phyloP scores from a whole-genome alignment of 1,140 invertebrate species.

The Zophobas morio region DNA sequence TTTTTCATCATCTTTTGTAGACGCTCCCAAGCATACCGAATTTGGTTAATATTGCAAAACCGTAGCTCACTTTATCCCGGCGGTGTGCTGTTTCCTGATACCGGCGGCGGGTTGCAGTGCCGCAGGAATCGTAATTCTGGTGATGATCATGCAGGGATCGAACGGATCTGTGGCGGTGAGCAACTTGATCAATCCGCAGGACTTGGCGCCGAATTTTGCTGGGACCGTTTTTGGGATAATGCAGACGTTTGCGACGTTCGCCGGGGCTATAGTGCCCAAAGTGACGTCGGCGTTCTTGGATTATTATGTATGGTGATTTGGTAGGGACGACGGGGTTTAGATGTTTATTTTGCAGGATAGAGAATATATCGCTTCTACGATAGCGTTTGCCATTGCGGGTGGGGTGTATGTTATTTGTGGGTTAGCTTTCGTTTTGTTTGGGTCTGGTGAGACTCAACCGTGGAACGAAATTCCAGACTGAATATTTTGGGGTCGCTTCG shows the following conservation, averaged over 20 bases:
- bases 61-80: constrained; percentile 1
- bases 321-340: too few relatives aligned
- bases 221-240: constrained; percentile 82
- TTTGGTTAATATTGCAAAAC: not conserved
- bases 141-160: constrained; percentile 83
- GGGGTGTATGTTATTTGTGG: too few relatives aligned
- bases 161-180: constrained; percentile 90
- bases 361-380: too few relatives aligned
- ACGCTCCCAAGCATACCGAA: not conserved
- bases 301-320: not conserved
- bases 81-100: not conserved
- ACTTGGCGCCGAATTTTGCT: constrained; percentile 86
- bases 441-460: too few relatives aligned
- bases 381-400: too few relatives aligned
- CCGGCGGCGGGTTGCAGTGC: not conserved
- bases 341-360: too few relatives aligned
- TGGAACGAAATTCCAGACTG: too few relatives aligned
- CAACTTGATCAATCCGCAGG: constrained; percentile 87
- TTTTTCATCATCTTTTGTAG: constrained; percentile 13
- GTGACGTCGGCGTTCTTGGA: not conserved
- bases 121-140: constrained; percentile 66
- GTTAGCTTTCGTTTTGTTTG: too few relatives aligned
- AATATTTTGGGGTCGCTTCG: too few relatives aligned
- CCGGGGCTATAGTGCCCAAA: constrained; percentile 80
- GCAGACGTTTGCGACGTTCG: constrained; percentile 80